phyloP scores from a whole-genome alignment of 2,113 vertebrate genomes.

The Regulus satrapa region DNA sequence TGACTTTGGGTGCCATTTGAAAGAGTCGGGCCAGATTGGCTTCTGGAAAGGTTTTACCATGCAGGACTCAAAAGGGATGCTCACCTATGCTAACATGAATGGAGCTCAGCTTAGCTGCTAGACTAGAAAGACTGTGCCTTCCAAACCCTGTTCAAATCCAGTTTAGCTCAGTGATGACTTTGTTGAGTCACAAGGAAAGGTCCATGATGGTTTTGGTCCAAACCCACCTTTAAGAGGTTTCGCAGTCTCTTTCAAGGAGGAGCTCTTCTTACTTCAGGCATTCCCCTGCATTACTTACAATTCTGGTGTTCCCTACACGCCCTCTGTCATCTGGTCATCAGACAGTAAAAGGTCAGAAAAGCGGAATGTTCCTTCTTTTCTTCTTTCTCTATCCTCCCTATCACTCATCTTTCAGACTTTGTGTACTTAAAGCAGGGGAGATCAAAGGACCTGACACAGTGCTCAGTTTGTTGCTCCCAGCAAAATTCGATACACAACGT shows the following conservation, averaged over 20 bases:
- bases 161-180: background rate
- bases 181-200: background rate
- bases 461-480: slow-evolving; percentile 1
- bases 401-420: slow-evolving; percentile 29
- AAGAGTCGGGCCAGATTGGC: background rate
- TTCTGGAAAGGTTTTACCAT: background rate
- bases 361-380: background rate
- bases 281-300: background rate
- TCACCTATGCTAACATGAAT: background rate
- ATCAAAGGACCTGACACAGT: slow-evolving; percentile 42
- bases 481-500: background rate
- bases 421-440: background rate
- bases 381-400: background rate
- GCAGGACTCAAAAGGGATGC: background rate
- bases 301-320: background rate
- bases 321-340: background rate
- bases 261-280: background rate
- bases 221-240: background rate
- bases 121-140: background rate
- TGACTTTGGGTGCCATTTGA: background rate
- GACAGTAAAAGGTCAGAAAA: background rate
- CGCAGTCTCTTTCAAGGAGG: background rate
- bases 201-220: background rate
- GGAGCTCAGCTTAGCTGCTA: background rate
- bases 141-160: background rate